These are phyloP conservation scores for Nannoperca australis DNA, from an alignment of 2,797 vertebrate species.

Conservation along the genomic window DNA sequence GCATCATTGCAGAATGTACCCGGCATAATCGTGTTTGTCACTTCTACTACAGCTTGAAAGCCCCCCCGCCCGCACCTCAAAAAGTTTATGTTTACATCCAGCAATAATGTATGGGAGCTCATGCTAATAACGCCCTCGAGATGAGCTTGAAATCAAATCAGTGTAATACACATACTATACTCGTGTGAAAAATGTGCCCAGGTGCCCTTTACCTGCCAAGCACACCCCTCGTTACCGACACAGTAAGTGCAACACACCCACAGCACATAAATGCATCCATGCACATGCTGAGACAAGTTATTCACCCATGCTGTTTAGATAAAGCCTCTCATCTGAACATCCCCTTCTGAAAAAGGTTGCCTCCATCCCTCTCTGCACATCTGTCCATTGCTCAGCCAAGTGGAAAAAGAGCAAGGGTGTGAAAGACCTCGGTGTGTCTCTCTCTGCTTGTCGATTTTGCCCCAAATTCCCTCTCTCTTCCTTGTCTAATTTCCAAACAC, in stretches of 20 bases:
- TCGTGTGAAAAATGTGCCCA: not conserved
- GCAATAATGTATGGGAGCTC: not conserved
- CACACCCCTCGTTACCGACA: not conserved
- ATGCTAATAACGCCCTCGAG: not conserved
- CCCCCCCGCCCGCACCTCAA: too few relatives aligned
- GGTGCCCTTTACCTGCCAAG: not conserved
- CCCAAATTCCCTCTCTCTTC: not conserved
- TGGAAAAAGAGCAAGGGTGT: conserved; percentile 60
- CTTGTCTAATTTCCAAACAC: conserved; percentile 19
- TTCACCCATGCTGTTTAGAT: conserved; percentile 27
- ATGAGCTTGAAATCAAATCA: not conserved
- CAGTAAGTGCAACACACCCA: not conserved
- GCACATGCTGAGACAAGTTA: conserved; percentile 26
- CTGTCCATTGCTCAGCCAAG: conserved; percentile 36
- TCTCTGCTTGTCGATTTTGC: not conserved
- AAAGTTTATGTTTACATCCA: not conserved
- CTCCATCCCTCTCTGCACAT: conserved; percentile 42
- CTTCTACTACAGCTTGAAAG: not conserved
- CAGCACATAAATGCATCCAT: conserved; percentile 9
- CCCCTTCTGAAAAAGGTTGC: conserved; percentile 36
- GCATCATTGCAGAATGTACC: not conserved
- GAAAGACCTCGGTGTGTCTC: conserved; percentile 21
- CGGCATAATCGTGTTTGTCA: not conserved
- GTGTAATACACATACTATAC: not conserved
- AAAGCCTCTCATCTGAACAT: conserved; percentile 58